Conservation (phyloP, 1,140 invertebrate species). For the Pachypsylla venusta region DNA sequence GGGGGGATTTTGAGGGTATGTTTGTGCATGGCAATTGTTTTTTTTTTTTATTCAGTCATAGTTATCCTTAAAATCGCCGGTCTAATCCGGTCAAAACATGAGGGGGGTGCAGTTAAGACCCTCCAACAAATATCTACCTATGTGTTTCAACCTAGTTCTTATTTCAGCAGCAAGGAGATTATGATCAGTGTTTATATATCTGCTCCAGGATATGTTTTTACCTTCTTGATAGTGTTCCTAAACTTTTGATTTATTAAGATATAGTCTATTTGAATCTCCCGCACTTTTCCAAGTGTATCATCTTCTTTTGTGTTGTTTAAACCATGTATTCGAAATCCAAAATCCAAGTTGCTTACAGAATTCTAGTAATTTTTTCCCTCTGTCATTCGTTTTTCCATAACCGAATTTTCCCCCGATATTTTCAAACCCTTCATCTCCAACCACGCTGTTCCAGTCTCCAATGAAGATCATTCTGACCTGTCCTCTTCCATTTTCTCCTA, state of each 20-base stretch:
- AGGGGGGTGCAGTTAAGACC: no score
- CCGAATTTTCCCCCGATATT: slow-evolving; percentile 10
- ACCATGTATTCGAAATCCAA: slow-evolving; percentile 8
- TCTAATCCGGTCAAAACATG: no score
- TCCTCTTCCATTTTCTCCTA: not conserved
- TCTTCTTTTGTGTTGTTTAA: not conserved
- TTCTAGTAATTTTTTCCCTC: slow-evolving; percentile 3
- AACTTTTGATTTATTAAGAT: slow-evolving; percentile 8
- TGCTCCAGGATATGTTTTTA: slow-evolving; percentile 10
- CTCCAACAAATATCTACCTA: no score
- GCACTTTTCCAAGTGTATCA: slow-evolving; percentile 10
- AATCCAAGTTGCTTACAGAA: not conserved
- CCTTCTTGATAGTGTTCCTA: slow-evolving; percentile 6
- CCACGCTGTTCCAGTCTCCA: slow-evolving; percentile 16
- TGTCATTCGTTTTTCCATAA: slow-evolving; percentile 10
- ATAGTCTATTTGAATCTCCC: slow-evolving; percentile 12
- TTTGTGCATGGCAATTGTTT: no score
- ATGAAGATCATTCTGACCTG: slow-evolving; percentile 13
- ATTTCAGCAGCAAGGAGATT: not conserved
- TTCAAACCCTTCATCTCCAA: slow-evolving; percentile 10
- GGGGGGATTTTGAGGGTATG: no score
- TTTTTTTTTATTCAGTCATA: no score
- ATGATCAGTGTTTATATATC: slow-evolving; percentile 1
- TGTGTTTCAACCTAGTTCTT: not conserved
- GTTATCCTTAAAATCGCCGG: no score